phyloP scores from a whole-genome alignment of 2,113 vertebrate genomes.

The Callaeas wilsoni region DNA sequence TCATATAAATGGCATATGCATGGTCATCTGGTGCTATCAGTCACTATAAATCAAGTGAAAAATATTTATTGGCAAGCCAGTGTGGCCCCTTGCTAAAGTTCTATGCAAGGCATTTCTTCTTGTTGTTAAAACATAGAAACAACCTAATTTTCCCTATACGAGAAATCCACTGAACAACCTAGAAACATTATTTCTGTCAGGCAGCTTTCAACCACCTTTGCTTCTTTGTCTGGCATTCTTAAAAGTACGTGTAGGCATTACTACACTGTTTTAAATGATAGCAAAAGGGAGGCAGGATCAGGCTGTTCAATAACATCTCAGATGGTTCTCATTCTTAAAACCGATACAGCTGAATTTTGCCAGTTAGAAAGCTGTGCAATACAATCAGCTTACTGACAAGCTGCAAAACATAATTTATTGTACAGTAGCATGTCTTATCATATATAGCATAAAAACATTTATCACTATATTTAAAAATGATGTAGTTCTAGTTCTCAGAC shows the following conservation, averaged over 20 bases:
- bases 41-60: background rate
- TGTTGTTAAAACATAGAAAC: background rate
- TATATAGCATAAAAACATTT: background rate
- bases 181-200: background rate
- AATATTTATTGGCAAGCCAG: background rate
- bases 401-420: background rate
- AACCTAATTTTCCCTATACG: background rate
- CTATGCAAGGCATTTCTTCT: background rate
- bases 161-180: background rate
- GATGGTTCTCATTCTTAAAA: background rate
- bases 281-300: background rate
- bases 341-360: background rate
- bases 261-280: background rate
- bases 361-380: background rate
- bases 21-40: background rate
- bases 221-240: background rate
- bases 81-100: background rate
- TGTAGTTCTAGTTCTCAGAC: background rate
- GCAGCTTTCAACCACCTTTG: background rate
- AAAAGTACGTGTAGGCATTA: background rate
- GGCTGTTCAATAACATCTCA: background rate
- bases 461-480: background rate
- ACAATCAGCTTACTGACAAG: background rate
- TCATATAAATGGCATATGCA: background rate
- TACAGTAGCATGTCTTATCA: background rate